These are phyloP conservation scores for Augochlora pura DNA, from an alignment of 1,140 invertebrate genomes.

Conservation along the genomic window DNA sequence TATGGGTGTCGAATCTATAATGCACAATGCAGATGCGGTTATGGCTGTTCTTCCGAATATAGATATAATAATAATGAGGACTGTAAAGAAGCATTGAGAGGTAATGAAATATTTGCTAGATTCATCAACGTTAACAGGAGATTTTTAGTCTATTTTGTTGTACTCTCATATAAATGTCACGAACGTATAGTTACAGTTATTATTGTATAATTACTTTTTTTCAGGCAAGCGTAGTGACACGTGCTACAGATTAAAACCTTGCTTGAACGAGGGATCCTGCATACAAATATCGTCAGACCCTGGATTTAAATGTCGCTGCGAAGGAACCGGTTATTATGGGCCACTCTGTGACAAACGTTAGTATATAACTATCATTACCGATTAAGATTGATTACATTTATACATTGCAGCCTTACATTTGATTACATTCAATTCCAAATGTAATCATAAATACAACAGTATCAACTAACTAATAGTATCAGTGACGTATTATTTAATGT, in stretches of 20 bases:
- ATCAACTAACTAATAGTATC: neutral
- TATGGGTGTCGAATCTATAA: constrained; percentile 72
- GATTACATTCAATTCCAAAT: neutral
- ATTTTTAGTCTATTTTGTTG: constrained; percentile 5
- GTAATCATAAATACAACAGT: neutral
- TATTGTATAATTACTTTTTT: constrained; percentile 4
- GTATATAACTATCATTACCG: constrained; percentile 39
- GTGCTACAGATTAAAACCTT: constrained; percentile 82
- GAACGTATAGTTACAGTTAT: constrained; percentile 1
- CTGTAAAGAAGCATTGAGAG: constrained; percentile 78
- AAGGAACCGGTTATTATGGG: constrained; percentile 87
- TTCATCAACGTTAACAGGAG: constrained; percentile 2
- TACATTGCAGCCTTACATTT: constrained; percentile 4
- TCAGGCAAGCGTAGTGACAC: constrained; percentile 83
- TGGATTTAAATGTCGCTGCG: constrained; percentile 86
- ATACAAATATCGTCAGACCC: constrained; percentile 85
- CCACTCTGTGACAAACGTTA: constrained; percentile 84
- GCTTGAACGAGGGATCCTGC: constrained; percentile 84
- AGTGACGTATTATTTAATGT: constrained; percentile 24
- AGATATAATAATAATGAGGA: constrained; percentile 77
- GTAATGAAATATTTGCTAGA: constrained; percentile 62
- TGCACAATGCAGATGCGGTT: constrained; percentile 77
- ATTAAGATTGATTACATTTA: constrained; percentile 14
- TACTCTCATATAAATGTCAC: neutral
- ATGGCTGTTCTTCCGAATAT: constrained; percentile 79